These are phyloP conservation scores for Hemicordylus capensis DNA, from an alignment of 2,113 vertebrate genomes.

Conservation along the genomic window DNA sequence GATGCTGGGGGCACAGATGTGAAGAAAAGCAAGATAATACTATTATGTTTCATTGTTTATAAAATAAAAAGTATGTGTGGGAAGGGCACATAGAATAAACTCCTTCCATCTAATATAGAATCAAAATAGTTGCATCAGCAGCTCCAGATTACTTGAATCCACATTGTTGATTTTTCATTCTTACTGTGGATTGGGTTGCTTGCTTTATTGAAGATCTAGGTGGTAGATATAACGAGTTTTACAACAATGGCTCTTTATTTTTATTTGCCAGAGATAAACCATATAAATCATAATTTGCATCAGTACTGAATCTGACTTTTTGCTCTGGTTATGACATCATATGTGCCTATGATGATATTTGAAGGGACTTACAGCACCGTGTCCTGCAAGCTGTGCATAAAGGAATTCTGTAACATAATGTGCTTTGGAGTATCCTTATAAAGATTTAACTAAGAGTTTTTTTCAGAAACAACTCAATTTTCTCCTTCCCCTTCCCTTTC, in stretches of 20 bases:
- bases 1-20: slow-evolving; percentile 12
- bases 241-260: neutral
- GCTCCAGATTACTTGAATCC: neutral
- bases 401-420: neutral
- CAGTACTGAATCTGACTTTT: neutral
- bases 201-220: neutral
- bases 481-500: too few relatives aligned
- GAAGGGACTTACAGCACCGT: slow-evolving; percentile 9
- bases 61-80: neutral
- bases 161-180: neutral
- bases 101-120: neutral
- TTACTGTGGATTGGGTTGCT: neutral
- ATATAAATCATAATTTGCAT: neutral
- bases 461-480: too few relatives aligned
- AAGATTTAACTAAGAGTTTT: too few relatives aligned
- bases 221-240: neutral
- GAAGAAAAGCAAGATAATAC: slow-evolving; percentile 7
- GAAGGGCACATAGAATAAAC: neutral
- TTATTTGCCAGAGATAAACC: neutral
- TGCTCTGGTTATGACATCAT: neutral
- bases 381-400: slow-evolving; percentile 1
- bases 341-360: neutral
- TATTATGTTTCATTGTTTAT: neutral
- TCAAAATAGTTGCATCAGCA: slow-evolving; percentile 8
- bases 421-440: slow-evolving; percentile 3